Base-by-base conservation (phyloP, 2,797 vertebrate genomes). In the Numenius phaeopus region DNA sequence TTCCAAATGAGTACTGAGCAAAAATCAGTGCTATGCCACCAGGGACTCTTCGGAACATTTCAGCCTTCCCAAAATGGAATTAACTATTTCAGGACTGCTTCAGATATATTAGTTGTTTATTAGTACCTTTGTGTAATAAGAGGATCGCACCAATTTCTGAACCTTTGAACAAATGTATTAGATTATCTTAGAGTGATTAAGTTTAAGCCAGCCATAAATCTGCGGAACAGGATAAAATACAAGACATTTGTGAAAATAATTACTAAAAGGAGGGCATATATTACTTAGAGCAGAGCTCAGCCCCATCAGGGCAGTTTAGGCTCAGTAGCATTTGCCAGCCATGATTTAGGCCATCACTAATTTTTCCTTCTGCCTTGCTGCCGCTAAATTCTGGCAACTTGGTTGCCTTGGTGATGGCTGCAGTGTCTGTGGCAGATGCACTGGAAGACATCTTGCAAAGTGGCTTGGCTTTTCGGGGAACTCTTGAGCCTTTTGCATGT, bases 401-500 rank as follows among this genome's bases (percentile, higher is more conserved):
- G 52, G 87, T 97, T 96, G 87, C 94, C 89, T 87, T 92, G 89
- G 94, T 85, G 92, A 95, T 92, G 84, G 91, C 73, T 94, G 77
- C 52, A 67, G 55, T 4, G 52, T 42, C 71, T 87, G 73, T 76
- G 59, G 90, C 46, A 94, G 75, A 94, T 57, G 57, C 64, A 55
- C 52, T 83, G 76, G 78, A 89, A 89, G 72, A 50, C 40, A 54
- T 59, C 54, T 22, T 93, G 58, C 37, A 21, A 87, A 88, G 23
- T 34, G 29, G n/a, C 85, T 92, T 91, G 87, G 49, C 40, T 71
- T 91, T 87, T 61, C 69, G 0, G 5, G 54, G 61, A 89, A 47
- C 42, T 67, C 71, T 29, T 61, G 49, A 65, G 62, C 79, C 69
- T 71, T 77, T 6, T 62, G 32, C 13, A 22, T 0, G 1, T 20